Evolutionary conservation across 1,140 invertebrate species (phyloP), one percentile per base, ranked within the genome.

Genomic region (Achatina immaculata): DNA sequence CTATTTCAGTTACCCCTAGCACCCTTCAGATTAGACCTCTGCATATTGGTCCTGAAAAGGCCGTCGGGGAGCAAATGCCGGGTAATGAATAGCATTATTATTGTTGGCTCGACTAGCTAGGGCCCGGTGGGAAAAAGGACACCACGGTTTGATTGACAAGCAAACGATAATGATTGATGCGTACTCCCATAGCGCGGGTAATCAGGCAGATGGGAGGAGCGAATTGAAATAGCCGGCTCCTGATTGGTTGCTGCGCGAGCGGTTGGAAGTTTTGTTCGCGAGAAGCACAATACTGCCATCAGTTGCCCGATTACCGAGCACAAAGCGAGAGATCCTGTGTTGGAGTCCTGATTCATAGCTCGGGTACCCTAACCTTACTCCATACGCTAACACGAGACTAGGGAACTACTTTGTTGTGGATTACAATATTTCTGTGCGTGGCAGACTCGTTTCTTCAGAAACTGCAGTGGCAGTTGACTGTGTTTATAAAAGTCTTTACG

Each of bases 131-230:
- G 38, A 55, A 80, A 72, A 77, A 51, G 78, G 78, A 80, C 78
- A 80, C 66, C 68, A 43, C 45, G 38, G 31, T 51, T 71, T 80
- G 78, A 80, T 80, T 80, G 78, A 80, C 78, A 80, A 80, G 78
- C 78, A 71, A 80, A 71, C 65, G 28, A 80, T 66, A 80, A 80
- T 80, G 78, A 80, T 80, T 80, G 78, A 80, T 80, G 68, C 36
- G 68, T 80, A 45, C 68, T 78, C 78, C 68, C 66, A 51, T 48
- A 31, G 66, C 78, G 66, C 65, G 43, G 68, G 78, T 72, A 80
- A 80, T 80, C 43, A 80, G 28, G 40, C 40, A 28, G 36, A n/a
- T 34, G 45, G 68, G 78, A 28, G 66, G 78, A 62, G 68, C 76
- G 43, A 38, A 28, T 55, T 55, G 36, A 65, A 58, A 58, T 21